Evolutionary conservation across 1,140 invertebrate genomes (phyloP).

Genomic region (Zaprionus camerounensis): DNA sequence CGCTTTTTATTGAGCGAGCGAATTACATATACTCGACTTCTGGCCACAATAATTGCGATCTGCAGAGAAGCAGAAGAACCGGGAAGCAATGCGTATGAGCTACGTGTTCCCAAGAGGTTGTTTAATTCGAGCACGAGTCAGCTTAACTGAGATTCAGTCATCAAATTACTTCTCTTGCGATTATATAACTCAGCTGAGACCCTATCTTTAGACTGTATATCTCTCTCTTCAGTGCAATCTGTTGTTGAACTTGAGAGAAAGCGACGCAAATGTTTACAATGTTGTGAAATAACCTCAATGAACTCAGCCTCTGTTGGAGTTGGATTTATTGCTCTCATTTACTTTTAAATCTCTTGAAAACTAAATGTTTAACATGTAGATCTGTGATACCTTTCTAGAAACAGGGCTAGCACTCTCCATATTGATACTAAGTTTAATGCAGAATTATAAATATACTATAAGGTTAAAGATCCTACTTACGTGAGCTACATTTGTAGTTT

Average conservation of each 20-base stretch:
- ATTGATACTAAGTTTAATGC: too few relatives aligned
- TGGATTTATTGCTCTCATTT: not conserved
- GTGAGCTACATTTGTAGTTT: conserved; percentile 9
- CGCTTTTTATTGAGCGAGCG: conserved; percentile 31
- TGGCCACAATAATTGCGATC: conserved; percentile 20
- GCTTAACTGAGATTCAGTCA: not conserved
- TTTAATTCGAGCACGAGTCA: conserved; percentile 18
- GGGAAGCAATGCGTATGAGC: conserved; percentile 19
- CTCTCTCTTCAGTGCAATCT: not conserved
- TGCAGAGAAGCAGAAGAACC: conserved; percentile 20
- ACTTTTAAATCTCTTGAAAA: too few relatives aligned
- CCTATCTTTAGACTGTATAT: not conserved
- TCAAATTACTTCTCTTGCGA: not conserved
- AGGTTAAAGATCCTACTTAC: not conserved
- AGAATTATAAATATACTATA: too few relatives aligned
- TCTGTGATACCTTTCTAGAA: not conserved
- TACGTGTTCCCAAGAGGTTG: conserved; percentile 3
- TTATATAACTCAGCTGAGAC: not conserved
- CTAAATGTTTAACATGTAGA: not conserved
- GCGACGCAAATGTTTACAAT: not conserved
- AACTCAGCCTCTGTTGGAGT: conserved; percentile 10
- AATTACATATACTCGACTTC: conserved; percentile 25
- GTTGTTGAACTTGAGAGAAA: not conserved
- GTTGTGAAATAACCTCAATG: not conserved
- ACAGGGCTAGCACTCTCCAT: too few relatives aligned